Percentiles rank a stretch among this genome's conserved stretches.
These are phyloP conservation scores for Rattus rattus DNA, from an alignment of 2,113 vertebrate genomes.

Conservation along the genomic window DNA sequence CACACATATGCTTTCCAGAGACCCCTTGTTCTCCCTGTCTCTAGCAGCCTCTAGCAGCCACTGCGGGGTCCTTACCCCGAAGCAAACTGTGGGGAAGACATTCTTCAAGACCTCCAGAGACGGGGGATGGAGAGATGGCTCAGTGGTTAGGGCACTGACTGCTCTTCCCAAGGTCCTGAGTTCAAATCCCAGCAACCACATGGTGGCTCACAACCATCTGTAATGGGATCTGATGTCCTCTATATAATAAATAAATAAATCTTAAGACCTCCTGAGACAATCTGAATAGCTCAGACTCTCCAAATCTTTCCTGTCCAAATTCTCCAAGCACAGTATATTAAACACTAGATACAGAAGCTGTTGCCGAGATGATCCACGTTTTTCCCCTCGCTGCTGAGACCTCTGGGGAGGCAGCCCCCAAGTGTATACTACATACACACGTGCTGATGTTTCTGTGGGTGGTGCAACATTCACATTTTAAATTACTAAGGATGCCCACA, in stretches of 20 bases:
- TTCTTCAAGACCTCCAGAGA: background rate
- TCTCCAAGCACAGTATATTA: constrained; percentile 24
- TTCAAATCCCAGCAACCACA: too few species aligned
- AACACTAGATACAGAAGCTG: background rate
- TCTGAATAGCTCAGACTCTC: background rate
- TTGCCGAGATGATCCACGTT: background rate
- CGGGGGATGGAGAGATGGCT: too few species aligned
- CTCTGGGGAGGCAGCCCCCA: background rate
- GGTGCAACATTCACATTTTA: constrained; percentile 26
- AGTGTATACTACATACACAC: background rate
- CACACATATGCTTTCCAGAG: background rate
- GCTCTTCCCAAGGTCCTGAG: too few species aligned
- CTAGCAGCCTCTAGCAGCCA: background rate
- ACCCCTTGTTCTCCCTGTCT: background rate
- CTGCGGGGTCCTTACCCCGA: background rate
- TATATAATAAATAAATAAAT: too few species aligned
- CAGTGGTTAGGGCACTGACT: too few species aligned
- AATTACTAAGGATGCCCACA: constrained; percentile 4
- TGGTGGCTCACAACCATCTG: too few species aligned
- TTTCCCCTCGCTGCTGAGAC: background rate
- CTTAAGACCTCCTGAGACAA: background rate
- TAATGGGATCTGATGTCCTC: too few species aligned
- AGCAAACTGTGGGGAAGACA: background rate
- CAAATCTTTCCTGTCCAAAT: constrained; percentile 29
- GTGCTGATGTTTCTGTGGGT: constrained; percentile 24